Conservation (phyloP, 2,797 vertebrate genomes). For the Bryconaethiops microstoma region DNA sequence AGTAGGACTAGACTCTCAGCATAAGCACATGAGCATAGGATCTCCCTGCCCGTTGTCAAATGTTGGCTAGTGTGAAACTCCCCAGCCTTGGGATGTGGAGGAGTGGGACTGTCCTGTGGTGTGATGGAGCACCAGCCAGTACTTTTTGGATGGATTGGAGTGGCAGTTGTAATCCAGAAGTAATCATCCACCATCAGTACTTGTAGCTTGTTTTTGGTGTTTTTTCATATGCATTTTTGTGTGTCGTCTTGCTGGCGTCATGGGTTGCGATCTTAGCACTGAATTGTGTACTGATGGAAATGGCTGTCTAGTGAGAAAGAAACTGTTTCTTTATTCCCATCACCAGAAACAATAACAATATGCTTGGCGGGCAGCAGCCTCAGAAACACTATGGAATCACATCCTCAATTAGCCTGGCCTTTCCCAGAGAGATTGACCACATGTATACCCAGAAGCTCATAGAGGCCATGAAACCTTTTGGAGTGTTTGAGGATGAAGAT, state of each 20-base stretch:
- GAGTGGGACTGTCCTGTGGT: background rate
- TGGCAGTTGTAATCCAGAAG: background rate
- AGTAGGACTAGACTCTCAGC: background rate
- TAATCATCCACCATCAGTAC: background rate
- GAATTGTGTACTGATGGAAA: background rate
- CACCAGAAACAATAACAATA: constrained; percentile 71
- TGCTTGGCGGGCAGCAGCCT: constrained; percentile 84
- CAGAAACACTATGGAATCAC: constrained; percentile 92
- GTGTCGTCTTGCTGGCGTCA: background rate
- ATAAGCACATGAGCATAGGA: background rate
- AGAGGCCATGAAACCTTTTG: constrained; percentile 93
- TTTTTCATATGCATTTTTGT: background rate
- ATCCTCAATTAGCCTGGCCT: constrained; percentile 90
- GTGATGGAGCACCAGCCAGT: background rate
- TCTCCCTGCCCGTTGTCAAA: background rate
- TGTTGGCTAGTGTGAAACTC: background rate
- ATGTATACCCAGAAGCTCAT: constrained; percentile 89
- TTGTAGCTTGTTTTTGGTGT: too few species aligned
- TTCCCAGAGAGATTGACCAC: constrained; percentile 87
- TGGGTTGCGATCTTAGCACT: background rate
- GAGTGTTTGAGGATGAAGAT: constrained; percentile 94
- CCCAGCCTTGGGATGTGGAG: background rate
- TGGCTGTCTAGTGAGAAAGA: background rate
- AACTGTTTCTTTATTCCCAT: constrained; percentile 2
- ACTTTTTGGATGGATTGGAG: background rate